Evolutionary conservation across 2,888 invertebrate species (phyloP), one percentile per base, ranked within the genome.

Genomic region (Cryptocheilus praepositus): DNA sequence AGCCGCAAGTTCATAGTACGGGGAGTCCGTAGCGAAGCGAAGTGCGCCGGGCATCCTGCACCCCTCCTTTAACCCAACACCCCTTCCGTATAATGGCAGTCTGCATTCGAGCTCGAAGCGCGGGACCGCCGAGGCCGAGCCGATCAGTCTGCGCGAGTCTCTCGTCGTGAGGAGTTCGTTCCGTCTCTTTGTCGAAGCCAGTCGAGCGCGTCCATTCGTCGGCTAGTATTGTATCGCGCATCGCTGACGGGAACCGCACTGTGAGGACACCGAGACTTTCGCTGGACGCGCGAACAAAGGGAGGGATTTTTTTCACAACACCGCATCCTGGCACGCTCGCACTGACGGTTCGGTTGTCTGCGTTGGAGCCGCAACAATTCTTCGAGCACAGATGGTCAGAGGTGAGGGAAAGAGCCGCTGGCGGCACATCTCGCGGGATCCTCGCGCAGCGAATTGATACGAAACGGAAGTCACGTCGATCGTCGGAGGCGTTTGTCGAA

Each of bases 111-210:
- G 83, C 79, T 76, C 76, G 83, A 81, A 74, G 74, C 69, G 70
- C 73, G 73, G 73, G 76, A 62, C 77, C 68, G 68, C 72, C 66
- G 71, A 71, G 70, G 58, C 67, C 71, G 73, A 71, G 71, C 61
- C 67, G 81, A 77, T 81, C 83, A 84, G 84, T 84, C 81, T 80
- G 82, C 81, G 84, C 83, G 84, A 81, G 74, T 77, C 76, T 71
- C 61, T 76, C 81, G 79, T 72, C 65, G 70, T 64, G 79, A 64
- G 74, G 77, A 73, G 76, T 65, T 76, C 73, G 70, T 45, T n/a
- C 45, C 36, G 18, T 15, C 68, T 19, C 46, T 16, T 61, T 51
- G 44, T 36, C 13, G 36, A 11, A 11, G 36, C 8, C 36, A 36
- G 36, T 11, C 36, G 13, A 36, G 36, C 36, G 36, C 36, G 36